A percentile compares a stretch with the other conserved stretches of the same genome.
Conservation (phyloP, 2,888 invertebrate species). For the Aspidapion aeneum region DNA sequence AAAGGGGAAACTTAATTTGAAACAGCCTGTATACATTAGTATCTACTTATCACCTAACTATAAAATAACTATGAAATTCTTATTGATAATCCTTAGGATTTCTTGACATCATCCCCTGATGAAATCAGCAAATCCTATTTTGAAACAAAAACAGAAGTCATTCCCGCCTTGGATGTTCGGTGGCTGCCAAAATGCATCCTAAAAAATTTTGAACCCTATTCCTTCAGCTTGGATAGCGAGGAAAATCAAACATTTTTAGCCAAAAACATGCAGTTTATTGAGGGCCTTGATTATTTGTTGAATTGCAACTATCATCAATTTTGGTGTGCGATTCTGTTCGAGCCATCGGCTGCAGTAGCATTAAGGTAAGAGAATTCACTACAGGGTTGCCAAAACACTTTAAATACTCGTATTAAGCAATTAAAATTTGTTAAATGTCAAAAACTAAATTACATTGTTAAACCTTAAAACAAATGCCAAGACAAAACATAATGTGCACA, state of each 20-base stretch:
- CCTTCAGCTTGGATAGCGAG: constrained; percentile 32
- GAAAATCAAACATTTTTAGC: constrained; percentile 37
- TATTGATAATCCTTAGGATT: too few relatives aligned
- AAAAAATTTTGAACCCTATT: constrained; percentile 39
- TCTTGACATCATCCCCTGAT: constrained; percentile 25
- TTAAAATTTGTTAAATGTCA: too few relatives aligned
- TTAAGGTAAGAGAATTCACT: constrained; percentile 31
- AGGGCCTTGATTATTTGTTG: constrained; percentile 39
- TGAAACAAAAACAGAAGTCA: constrained; percentile 35
- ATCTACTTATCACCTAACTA: too few relatives aligned
- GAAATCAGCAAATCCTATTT: constrained; percentile 31
- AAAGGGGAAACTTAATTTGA: too few relatives aligned
- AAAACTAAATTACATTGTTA: too few relatives aligned
- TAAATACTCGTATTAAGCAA: too few relatives aligned
- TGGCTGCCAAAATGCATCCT: constrained; percentile 40
- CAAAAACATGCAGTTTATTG: constrained; percentile 38
- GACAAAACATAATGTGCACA: too few relatives aligned
- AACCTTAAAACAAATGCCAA: too few relatives aligned
- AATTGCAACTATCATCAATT: constrained; percentile 45
- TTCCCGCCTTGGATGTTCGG: constrained; percentile 38
- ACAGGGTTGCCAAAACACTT: too few relatives aligned
- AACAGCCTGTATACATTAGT: too few relatives aligned
- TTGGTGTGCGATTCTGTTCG: constrained; percentile 44
- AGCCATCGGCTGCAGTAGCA: constrained; percentile 34
- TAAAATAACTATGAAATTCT: too few relatives aligned